Evolutionary conservation across 2,888 invertebrate species (phyloP).

Genomic region (Tachystola acroxantha): DNA sequence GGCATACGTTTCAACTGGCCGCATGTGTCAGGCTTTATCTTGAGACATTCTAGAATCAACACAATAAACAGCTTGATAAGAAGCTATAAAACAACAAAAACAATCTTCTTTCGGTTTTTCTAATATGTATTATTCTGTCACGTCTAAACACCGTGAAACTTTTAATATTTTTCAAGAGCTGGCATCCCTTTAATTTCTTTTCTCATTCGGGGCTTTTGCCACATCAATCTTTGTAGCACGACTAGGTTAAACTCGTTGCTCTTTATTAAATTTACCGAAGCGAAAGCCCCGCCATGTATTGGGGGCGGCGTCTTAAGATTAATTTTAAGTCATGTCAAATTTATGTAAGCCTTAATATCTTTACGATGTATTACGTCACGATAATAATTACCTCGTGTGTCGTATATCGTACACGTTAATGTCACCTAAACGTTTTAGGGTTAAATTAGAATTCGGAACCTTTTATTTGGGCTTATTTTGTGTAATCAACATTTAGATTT

Average conservation of each 20-base stretch:
- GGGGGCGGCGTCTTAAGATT: constrained; percentile 47
- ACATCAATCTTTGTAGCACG: constrained; percentile 62
- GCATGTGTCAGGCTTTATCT: too few relatives aligned
- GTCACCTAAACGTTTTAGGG: too few relatives aligned
- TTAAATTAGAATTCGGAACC: neutral
- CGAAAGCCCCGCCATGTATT: constrained; percentile 39
- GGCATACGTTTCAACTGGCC: too few relatives aligned
- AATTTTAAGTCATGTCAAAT: constrained; percentile 60
- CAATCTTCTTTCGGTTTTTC: too few relatives aligned
- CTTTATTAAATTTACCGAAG: constrained; percentile 67
- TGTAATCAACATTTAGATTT: too few relatives aligned
- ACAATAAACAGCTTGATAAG: too few relatives aligned
- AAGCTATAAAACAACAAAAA: too few relatives aligned
- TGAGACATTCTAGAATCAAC: too few relatives aligned
- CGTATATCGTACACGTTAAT: neutral
- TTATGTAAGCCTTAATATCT: constrained; percentile 46
- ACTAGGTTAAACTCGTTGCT: constrained; percentile 38
- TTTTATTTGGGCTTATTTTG: too few relatives aligned
- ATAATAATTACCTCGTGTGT: constrained; percentile 3
- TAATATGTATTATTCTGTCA: neutral
- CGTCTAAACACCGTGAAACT: constrained; percentile 2
- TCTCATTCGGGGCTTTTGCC: constrained; percentile 37
- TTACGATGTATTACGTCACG: constrained; percentile 25
- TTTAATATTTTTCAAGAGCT: constrained; percentile 24
- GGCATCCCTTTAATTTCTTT: constrained; percentile 47